Percentiles rank a stretch among this genome's conserved stretches.
These are phyloP conservation scores for Agraylea sexmaculata DNA, from an alignment of 1,140 invertebrate species.

Conservation along the genomic window DNA sequence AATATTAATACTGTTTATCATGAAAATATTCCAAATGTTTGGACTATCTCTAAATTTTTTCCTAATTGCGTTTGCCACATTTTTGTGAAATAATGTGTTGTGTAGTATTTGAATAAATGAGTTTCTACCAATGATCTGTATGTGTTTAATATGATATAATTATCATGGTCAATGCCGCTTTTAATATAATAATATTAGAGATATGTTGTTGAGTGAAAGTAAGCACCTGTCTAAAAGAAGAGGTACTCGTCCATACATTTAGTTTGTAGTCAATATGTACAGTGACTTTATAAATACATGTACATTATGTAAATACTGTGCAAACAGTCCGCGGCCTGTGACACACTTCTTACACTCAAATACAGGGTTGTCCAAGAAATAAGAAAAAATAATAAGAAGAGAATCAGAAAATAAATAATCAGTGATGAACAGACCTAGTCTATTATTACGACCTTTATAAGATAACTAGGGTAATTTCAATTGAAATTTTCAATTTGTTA, in stretches of 20 bases:
- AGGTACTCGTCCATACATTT: too few species aligned
- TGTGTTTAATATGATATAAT: not conserved
- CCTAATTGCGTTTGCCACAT: not conserved
- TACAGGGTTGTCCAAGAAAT: too few species aligned
- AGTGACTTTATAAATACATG: not conserved
- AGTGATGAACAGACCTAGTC: too few species aligned
- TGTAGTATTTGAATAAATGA: not conserved
- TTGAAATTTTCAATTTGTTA: too few species aligned
- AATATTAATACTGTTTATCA: conserved; percentile 4
- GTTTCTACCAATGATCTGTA: not conserved
- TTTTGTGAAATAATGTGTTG: not conserved
- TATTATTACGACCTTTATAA: too few species aligned
- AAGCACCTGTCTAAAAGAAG: too few species aligned
- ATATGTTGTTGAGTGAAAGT: conserved; percentile 16
- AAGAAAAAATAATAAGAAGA: too few species aligned
- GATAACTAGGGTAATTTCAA: too few species aligned
- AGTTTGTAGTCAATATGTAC: conserved; percentile 3
- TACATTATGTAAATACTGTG: conserved; percentile 19
- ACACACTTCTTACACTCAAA: conserved; percentile 15
- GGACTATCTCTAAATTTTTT: not conserved
- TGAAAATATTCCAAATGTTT: not conserved
- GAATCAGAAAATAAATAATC: too few species aligned
- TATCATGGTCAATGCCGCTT: not conserved
- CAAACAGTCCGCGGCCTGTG: conserved; percentile 18
- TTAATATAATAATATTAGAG: not conserved